These are phyloP conservation scores for Mercenaria mercenaria DNA, from an alignment of 1,140 invertebrate species.

Conservation along the genomic window DNA sequence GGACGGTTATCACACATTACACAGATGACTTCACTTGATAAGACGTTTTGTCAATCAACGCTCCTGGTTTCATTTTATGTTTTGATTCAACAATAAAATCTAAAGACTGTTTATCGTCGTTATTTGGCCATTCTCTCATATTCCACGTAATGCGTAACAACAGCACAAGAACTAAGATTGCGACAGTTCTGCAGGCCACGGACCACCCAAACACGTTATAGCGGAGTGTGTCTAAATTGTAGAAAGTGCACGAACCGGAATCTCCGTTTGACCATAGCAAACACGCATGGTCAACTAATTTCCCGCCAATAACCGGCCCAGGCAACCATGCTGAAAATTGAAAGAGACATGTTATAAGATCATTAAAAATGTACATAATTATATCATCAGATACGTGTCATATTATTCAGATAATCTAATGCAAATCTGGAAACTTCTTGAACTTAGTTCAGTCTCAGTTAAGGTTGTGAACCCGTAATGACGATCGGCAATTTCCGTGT, in stretches of 20 bases:
- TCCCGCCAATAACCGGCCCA: constrained; percentile 54
- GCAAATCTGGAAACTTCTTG: too few relatives aligned
- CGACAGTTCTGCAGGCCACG: neutral
- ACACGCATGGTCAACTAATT: constrained; percentile 35
- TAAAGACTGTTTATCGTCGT: neutral
- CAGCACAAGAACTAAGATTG: constrained; percentile 22
- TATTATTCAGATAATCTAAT: too few relatives aligned
- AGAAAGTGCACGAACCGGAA: constrained; percentile 36
- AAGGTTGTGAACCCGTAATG: too few relatives aligned
- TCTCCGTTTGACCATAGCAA: constrained; percentile 31
- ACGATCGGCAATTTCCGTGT: too few relatives aligned
- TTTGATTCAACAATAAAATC: constrained; percentile 35
- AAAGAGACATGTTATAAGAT: too few relatives aligned
- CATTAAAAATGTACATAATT: too few relatives aligned
- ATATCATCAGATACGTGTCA: too few relatives aligned
- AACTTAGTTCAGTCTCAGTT: too few relatives aligned
- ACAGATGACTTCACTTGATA: neutral
- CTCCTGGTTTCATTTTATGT: neutral
- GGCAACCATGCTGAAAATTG: constrained; percentile 35
- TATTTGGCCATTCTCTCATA: constrained; percentile 29
- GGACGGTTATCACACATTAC: too few relatives aligned
- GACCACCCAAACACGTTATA: constrained; percentile 19
- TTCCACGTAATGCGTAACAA: constrained; percentile 36
- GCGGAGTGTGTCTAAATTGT: constrained; percentile 8
- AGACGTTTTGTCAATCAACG: neutral